These are phyloP conservation scores for Siphamia tubifer DNA, from an alignment of 2,113 vertebrate genomes.

Conservation along the genomic window DNA sequence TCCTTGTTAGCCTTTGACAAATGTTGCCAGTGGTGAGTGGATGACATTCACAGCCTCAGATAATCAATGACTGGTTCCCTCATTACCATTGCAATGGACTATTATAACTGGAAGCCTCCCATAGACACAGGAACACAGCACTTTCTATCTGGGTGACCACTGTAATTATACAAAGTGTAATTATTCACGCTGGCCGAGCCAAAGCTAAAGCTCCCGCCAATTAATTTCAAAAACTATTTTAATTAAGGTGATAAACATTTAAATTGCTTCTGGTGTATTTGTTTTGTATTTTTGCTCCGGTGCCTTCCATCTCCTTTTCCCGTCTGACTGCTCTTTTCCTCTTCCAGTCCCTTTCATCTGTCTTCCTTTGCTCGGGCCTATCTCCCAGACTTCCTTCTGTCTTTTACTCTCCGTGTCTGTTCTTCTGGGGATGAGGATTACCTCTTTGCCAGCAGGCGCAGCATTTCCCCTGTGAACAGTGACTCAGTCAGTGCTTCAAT, in stretches of 20 bases:
- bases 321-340: background rate
- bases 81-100: constrained; percentile 31
- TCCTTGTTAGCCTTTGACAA: constrained; percentile 42
- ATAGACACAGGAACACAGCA: background rate
- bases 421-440: constrained; percentile 46
- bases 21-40: constrained; percentile 15
- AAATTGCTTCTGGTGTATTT: constrained; percentile 52
- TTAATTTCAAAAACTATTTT: constrained; percentile 63
- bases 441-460: constrained; percentile 7
- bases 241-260: constrained; percentile 68
- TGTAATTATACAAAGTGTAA: constrained; percentile 51
- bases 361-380: background rate
- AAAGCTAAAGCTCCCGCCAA: constrained; percentile 34
- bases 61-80: constrained; percentile 40
- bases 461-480: constrained; percentile 16
- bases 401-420: background rate
- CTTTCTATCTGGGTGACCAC: background rate
- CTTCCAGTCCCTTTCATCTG: background rate
- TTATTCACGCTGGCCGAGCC: constrained; percentile 39
- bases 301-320: background rate
- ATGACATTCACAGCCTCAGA: constrained; percentile 43
- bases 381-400: background rate
- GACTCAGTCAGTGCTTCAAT: constrained; percentile 13
- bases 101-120: constrained; percentile 1
- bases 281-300: constrained; percentile 26